These are phyloP conservation scores for Chelonoidis abingdonii DNA, from an alignment of 2,113 vertebrate genomes.

Conservation along the genomic window DNA sequence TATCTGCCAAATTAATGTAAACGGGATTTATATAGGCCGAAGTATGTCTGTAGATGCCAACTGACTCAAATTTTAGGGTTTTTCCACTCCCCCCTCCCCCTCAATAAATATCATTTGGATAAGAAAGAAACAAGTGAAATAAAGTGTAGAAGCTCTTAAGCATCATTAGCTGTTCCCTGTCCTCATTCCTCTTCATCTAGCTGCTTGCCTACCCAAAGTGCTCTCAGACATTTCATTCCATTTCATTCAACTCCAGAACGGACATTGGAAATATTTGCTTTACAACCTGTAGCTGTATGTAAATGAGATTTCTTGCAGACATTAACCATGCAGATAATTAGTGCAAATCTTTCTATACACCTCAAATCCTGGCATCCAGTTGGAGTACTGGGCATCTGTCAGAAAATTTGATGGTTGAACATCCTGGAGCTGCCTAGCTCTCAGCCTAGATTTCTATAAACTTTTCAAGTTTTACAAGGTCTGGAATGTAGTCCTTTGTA, in stretches of 20 bases:
- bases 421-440: neutral
- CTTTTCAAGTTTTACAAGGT: neutral
- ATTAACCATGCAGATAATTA: neutral
- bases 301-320: neutral
- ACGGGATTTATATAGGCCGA: neutral
- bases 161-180: neutral
- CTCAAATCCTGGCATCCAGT: neutral
- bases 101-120: neutral
- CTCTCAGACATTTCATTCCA: neutral
- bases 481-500: accelerated
- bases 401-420: neutral
- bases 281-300: neutral
- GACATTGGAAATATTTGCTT: neutral
- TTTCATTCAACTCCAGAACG: neutral
- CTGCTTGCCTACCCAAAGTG: neutral
- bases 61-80: neutral
- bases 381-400: neutral
- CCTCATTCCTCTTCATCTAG: neutral
- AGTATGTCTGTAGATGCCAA: neutral
- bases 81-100: too few species aligned
- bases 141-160: neutral
- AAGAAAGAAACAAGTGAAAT: neutral
- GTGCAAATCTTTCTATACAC: accelerated
- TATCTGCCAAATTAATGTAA: neutral
- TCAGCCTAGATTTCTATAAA: accelerated